Percentiles rank a stretch among this genome's conserved stretches.
Evolutionary conservation across 53 echinoderm and acorn worm species (phyloP).

Genomic region (Stichopus horrens): DNA sequence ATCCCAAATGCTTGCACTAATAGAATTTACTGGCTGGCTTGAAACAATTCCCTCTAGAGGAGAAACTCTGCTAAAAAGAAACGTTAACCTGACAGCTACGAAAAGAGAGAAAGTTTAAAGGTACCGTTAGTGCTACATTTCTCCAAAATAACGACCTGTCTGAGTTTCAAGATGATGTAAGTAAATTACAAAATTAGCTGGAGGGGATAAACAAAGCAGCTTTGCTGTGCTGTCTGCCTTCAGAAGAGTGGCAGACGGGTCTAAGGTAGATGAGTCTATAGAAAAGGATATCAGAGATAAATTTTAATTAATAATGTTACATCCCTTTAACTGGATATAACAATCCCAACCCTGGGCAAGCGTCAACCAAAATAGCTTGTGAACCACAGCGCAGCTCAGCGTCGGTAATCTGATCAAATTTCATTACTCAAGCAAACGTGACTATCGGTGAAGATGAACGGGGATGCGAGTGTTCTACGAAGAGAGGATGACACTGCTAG

Average conservation of each 20-base stretch:
- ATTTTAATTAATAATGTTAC: neutral
- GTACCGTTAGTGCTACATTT: neutral
- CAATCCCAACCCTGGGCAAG: conserved; percentile 14
- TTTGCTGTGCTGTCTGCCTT: too few species aligned
- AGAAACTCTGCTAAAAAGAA: conserved; percentile 24
- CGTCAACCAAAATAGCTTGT: conserved; percentile 20
- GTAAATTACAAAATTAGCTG: too few species aligned
- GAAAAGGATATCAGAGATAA: too few species aligned
- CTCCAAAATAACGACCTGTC: too few species aligned
- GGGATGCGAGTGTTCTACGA: too few species aligned
- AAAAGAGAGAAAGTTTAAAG: conserved; percentile 3
- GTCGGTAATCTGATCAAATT: conserved; percentile 39
- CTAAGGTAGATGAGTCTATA: neutral
- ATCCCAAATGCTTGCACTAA: conserved; percentile 42
- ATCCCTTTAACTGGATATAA: neutral
- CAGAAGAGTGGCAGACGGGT: too few species aligned
- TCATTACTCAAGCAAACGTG: conserved; percentile 39
- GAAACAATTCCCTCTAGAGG: conserved; percentile 42
- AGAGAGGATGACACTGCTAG: neutral
- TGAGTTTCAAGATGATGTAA: too few species aligned
- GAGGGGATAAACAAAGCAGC: too few species aligned
- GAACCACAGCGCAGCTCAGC: neutral
- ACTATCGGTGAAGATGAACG: conserved; percentile 9
- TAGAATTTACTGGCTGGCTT: conserved; percentile 46
- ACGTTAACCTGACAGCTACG: conserved; percentile 17